A percentile compares a stretch with the other conserved stretches of the same genome.
Conservation (phyloP, 2,113 vertebrate species). For the Gopherus flavomarginatus region DNA sequence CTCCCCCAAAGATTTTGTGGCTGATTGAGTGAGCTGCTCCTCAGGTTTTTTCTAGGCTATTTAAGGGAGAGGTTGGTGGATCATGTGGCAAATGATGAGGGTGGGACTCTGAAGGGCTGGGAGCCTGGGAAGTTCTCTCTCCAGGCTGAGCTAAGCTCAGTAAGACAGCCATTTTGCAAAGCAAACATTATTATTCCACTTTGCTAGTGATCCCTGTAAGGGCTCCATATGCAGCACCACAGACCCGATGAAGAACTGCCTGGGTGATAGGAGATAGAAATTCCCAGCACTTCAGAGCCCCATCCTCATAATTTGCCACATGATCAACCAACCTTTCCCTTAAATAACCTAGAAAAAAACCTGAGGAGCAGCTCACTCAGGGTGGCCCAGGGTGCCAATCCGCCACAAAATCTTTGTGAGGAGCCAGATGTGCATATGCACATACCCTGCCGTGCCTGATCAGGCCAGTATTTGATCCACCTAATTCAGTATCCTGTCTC, state of each 20-base stretch:
- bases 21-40: neutral
- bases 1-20: neutral
- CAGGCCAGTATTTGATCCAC: neutral
- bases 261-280: neutral
- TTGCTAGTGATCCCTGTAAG: neutral
- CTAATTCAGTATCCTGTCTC: no score
- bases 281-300: neutral
- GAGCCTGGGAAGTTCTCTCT: neutral
- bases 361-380: neutral
- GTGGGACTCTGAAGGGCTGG: neutral
- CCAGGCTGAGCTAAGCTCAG: fast-evolving
- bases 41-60: neutral
- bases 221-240: neutral
- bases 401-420: no score
- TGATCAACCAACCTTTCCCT: neutral
- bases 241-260: neutral
- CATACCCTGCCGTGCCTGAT: neutral
- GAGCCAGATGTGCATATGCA: fast-evolving
- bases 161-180: neutral
- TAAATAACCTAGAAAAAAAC: neutral
- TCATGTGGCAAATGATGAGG: fast-evolving
- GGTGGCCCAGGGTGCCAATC: neutral
- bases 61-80: neutral
- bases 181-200: fast-evolving
- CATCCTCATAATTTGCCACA: fast-evolving